Evolutionary conservation across 2,113 vertebrate species (phyloP), one percentile per base, ranked within the genome.

Genomic region (Elgaria multicarinata): DNA sequence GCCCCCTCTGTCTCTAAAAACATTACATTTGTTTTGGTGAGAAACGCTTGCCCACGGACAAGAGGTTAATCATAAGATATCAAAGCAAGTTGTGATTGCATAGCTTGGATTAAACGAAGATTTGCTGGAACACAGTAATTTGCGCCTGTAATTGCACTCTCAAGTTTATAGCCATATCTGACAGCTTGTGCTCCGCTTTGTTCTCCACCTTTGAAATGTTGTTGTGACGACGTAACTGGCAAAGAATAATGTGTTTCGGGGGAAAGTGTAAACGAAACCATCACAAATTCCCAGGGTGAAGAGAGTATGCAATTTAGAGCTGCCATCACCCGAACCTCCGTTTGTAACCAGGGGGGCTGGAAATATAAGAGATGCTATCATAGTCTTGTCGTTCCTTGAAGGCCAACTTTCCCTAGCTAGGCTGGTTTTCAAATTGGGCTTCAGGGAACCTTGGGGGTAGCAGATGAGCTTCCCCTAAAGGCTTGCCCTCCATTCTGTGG

Each of bases 51-150:
- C 79, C 91, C 83, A 81, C 13, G 92, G 85, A 85, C 77, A 91
- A 67, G 75, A 95, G 85, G 92, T 94, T 94, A 95, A 94, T 93
- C 91, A 90, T 83, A 92, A 93, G 86, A 83, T 78, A 87, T 83
- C 91, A 90, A 62, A 87, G 90, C 91, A 81, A 69, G n/a, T 50
- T 62, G 90, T 90, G 90, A 93, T 75, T 93, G 90, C 80, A 80
- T 85, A 88, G 86, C 82, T 92, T 79, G 93, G 87, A 87, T 95
- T 92, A 94, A 93, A 89, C 83, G 26, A 67, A 90, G 87, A 91
- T 93, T 92, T 93, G 83, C 74, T 76, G 80, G 84, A 91, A 91
- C 90, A 92, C 91, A 92, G 58, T 92, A 67, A 86, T 90, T 93
- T 93, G 87, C 77, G 87, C 62, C 80, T 88, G 58, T 89, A 94